phyloP scores from a whole-genome alignment of 2,113 vertebrate species.

The Sardina pilchardus region DNA sequence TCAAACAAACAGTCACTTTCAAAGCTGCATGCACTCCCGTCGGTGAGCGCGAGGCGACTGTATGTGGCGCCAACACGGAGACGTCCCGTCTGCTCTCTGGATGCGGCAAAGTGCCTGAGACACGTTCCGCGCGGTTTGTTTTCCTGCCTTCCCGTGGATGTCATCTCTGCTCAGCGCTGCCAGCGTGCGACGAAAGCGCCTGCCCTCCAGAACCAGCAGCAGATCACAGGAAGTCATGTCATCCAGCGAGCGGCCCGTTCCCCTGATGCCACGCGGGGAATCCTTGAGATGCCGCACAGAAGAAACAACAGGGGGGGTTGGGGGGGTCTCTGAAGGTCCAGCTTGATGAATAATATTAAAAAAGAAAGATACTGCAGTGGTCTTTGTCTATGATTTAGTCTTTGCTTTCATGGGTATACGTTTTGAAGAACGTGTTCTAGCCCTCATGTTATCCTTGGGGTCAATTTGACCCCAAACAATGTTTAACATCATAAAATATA shows the following conservation, averaged over 20 bases:
- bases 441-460: no score
- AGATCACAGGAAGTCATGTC: conserved; percentile 55
- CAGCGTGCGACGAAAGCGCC: conserved; percentile 40
- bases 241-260: conserved; percentile 68
- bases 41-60: background rate
- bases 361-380: background rate
- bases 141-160: conserved; percentile 34
- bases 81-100: background rate
- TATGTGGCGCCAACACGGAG: background rate
- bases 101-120: background rate
- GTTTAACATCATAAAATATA: no score
- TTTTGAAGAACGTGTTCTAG: background rate
- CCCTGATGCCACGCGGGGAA: conserved; percentile 55
- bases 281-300: conserved; percentile 50
- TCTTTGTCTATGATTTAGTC: background rate
- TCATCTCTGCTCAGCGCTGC: conserved; percentile 44
- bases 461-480: no score
- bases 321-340: background rate
- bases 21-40: no score
- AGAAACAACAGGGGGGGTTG: background rate
- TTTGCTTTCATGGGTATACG: background rate
- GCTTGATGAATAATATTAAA: background rate
- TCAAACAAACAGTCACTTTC: no score
- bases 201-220: conserved; percentile 43
- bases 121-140: conserved; percentile 21